Percentiles rank a stretch among this genome's conserved stretches.
These are phyloP conservation scores for Ceyx melanurus DNA, from an alignment of 2,113 vertebrate species.

Conservation along the genomic window DNA sequence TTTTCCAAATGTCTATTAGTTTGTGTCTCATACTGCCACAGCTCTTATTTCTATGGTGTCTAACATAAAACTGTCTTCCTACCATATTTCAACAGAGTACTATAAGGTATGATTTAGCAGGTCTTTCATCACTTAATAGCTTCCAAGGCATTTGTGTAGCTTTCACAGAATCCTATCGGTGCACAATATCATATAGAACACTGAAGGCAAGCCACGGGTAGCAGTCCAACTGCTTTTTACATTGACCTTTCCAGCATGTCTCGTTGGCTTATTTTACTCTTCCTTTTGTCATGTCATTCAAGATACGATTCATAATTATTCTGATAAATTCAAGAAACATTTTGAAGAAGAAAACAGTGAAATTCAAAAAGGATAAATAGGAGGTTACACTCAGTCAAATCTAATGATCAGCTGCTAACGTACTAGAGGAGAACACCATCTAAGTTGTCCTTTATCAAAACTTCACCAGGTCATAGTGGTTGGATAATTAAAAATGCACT, in stretches of 20 bases:
- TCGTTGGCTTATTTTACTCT: neutral
- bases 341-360: neutral
- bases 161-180: neutral
- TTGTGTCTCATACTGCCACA: neutral
- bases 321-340: neutral
- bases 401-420: neutral
- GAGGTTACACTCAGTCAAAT: neutral
- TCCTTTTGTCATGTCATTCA: neutral
- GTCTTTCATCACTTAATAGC: neutral
- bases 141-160: neutral
- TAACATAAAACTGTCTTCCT: neutral
- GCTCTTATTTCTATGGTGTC: neutral
- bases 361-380: neutral
- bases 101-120: neutral
- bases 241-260: neutral
- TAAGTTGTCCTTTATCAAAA: neutral
- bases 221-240: neutral
- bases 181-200: neutral
- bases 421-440: neutral
- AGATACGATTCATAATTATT: neutral
- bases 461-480: neutral
- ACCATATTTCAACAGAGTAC: neutral
- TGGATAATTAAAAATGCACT: neutral
- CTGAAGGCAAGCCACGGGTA: neutral
- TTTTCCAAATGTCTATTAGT: neutral